phyloP scores from a whole-genome alignment of 2,888 invertebrate genomes.

The Xylota sylvarum region DNA sequence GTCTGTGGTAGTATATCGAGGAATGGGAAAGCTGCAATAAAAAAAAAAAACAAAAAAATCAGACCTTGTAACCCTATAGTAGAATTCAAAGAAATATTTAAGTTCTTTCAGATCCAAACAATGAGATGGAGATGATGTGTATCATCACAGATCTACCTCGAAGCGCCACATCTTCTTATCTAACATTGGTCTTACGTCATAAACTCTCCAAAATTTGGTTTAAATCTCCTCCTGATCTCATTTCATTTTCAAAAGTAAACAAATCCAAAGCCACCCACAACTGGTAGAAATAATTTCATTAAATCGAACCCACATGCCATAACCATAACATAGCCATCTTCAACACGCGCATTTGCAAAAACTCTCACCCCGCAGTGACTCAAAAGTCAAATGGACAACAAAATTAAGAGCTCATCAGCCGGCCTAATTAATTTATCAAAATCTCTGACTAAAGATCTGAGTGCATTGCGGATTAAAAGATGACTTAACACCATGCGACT shows the following conservation, averaged over 20 bases:
- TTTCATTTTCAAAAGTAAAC: neutral
- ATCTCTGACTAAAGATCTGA: neutral
- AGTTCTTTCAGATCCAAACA: too few species aligned
- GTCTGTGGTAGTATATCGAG: too few species aligned
- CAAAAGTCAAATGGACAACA: neutral
- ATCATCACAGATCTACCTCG: neutral
- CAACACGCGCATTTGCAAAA: slow-evolving; percentile 1
- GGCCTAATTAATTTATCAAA: slow-evolving; percentile 14
- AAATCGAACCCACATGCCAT: neutral
- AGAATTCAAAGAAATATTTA: too few species aligned
- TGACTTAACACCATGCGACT: neutral
- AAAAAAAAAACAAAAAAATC: too few species aligned
- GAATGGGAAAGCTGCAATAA: too few species aligned
- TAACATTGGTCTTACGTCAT: neutral
- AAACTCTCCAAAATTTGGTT: neutral
- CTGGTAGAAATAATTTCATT: neutral
- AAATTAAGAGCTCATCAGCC: slow-evolving; percentile 3
- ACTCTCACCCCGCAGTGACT: neutral
- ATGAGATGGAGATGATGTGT: too few species aligned
- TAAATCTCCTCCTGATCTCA: slow-evolving; percentile 9
- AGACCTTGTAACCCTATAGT: too few species aligned
- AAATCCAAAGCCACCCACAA: slow-evolving; percentile 5
- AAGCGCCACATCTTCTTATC: neutral
- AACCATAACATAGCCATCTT: neutral
- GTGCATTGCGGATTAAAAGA: neutral